phyloP scores from a whole-genome alignment of 2,113 vertebrate genomes.

The Stercorarius parasiticus region DNA sequence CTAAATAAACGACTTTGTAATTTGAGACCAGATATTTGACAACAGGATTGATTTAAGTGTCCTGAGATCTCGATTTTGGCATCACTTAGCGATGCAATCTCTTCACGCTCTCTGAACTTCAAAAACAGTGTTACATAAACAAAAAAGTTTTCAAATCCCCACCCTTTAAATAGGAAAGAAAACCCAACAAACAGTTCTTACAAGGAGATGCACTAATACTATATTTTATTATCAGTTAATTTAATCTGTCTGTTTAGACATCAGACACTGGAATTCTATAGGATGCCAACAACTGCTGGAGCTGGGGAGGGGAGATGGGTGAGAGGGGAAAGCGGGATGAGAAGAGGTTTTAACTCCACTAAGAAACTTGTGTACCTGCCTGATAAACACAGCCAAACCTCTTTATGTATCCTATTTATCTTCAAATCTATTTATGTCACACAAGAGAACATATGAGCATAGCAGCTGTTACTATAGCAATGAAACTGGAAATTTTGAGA shows the following conservation, averaged over 20 bases:
- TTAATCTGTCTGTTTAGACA: not conserved
- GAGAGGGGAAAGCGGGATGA: not conserved
- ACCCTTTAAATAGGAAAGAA: not conserved
- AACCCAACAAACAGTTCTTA: not conserved
- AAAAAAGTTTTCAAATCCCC: not conserved
- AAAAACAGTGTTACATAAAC: not conserved
- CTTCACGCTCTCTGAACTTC: not conserved
- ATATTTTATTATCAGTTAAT: not conserved
- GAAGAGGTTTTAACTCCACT: not conserved
- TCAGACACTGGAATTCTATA: not conserved
- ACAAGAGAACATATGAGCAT: constrained; percentile 65
- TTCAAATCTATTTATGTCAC: constrained; percentile 68
- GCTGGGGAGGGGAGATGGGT: not conserved
- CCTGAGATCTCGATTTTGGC: rapidly evolving
- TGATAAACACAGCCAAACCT: not conserved
- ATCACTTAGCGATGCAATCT: not conserved
- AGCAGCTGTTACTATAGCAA: constrained; percentile 75
- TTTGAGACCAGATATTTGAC: not conserved
- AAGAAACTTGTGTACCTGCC: constrained; percentile 48
- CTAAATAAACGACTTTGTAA: not conserved
- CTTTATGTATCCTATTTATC: constrained; percentile 61
- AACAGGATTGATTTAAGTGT: not conserved
- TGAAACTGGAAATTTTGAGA: constrained; percentile 66
- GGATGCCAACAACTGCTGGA: not conserved
- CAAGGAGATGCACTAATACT: not conserved